phyloP scores from a whole-genome alignment of 2,113 vertebrate species.

The Plecturocebus donacophilus region DNA sequence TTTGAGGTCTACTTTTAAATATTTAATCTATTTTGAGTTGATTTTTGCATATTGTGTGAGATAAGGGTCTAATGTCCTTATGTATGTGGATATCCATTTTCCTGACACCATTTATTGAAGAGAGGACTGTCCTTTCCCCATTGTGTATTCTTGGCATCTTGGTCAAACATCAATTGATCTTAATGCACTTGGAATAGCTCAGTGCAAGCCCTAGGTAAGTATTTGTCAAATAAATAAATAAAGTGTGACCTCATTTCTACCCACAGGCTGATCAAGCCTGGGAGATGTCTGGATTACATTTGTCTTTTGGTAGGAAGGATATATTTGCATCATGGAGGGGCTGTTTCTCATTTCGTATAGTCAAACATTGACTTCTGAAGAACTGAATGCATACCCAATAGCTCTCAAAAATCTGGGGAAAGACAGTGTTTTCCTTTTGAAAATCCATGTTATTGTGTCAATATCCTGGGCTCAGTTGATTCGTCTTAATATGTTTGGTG shows the following conservation, averaged over 20 bases:
- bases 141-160: background rate
- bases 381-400: background rate
- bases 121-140: background rate
- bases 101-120: background rate
- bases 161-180: background rate
- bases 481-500: background rate
- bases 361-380: background rate
- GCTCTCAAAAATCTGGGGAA: background rate
- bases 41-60: background rate
- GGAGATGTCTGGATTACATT: background rate
- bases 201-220: background rate
- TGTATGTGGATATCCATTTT: background rate
- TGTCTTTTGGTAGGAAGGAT: background rate
- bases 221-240: constrained; percentile 64
- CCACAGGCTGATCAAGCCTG: background rate
- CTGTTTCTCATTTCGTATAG: constrained; percentile 44
- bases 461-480: background rate
- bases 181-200: constrained; percentile 21
- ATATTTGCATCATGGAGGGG: background rate
- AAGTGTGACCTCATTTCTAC: constrained; percentile 11
- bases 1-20: background rate
- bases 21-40: background rate
- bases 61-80: background rate
- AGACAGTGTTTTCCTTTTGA: constrained; percentile 22
- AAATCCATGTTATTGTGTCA: background rate